A percentile compares a stretch with the other conserved stretches of the same genome.
Evolutionary conservation across 2,113 vertebrate species (phyloP).

Genomic region (Ictalurus furcatus): DNA sequence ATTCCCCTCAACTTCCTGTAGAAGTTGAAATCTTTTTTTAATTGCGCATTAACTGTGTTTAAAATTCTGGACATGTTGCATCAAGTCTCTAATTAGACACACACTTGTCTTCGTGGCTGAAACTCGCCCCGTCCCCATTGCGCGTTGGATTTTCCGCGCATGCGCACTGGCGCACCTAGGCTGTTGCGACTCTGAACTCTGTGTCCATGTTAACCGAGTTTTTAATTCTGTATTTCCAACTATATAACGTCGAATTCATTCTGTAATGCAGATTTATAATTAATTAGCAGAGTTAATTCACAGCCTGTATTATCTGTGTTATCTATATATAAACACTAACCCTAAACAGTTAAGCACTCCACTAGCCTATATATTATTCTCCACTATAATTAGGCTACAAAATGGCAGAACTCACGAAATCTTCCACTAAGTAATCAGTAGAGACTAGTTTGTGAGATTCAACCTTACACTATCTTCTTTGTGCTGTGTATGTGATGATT

Average conservation of each 20-base stretch:
- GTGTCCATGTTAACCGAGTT: background rate
- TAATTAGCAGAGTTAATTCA: background rate
- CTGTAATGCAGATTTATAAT: background rate
- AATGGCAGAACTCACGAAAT: background rate
- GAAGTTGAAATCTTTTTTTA: conserved; percentile 52
- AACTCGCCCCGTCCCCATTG: background rate
- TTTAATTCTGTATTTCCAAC: background rate
- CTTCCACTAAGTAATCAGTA: background rate
- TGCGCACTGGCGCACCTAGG: background rate
- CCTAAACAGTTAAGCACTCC: too few relatives aligned
- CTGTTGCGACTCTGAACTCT: background rate
- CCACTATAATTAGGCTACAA: background rate
- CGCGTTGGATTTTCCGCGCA: background rate
- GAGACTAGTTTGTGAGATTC: background rate
- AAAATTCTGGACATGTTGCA: conserved; percentile 63
- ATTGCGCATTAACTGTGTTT: conserved; percentile 44
- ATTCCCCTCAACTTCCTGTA: conserved; percentile 8
- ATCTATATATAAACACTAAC: too few relatives aligned
- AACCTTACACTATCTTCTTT: background rate
- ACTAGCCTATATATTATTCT: background rate
- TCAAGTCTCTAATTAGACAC: background rate
- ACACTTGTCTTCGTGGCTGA: too few relatives aligned
- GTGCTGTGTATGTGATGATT: background rate
- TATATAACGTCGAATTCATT: background rate
- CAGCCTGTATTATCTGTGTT: background rate